These are phyloP conservation scores for Hyppa rectilinea DNA, from an alignment of 2,888 invertebrate species.

Conservation along the genomic window DNA sequence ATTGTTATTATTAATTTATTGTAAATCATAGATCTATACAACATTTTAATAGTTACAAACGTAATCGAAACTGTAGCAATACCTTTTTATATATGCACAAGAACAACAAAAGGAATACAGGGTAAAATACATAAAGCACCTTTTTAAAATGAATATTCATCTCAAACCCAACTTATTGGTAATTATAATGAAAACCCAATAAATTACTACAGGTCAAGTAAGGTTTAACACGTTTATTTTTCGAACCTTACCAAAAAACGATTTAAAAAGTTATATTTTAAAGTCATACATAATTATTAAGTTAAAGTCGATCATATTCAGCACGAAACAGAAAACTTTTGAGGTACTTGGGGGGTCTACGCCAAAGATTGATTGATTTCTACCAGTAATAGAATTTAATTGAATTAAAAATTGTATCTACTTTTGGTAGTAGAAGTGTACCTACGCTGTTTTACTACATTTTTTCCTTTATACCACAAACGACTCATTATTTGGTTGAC, in stretches of 20 bases:
- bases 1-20: neutral
- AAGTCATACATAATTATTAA: too few species aligned
- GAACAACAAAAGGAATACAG: neutral
- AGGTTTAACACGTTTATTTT: neutral
- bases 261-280: too few species aligned
- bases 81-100: neutral
- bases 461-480: too few species aligned
- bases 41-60: neutral
- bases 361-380: too few species aligned
- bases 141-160: conserved; percentile 11
- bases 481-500: too few species aligned
- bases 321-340: too few species aligned
- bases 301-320: too few species aligned
- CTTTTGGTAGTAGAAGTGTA: too few species aligned
- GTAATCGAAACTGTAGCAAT: conserved; percentile 10
- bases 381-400: too few species aligned
- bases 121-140: neutral
- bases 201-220: conserved; percentile 11
- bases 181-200: neutral
- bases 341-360: too few species aligned
- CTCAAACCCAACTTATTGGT: neutral
- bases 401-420: too few species aligned
- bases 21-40: neutral
- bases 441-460: too few species aligned
- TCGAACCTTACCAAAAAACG: conserved; percentile 6